Conservation (phyloP, 2,797 vertebrate genomes). For the Microctenopoma steveboyesi region DNA sequence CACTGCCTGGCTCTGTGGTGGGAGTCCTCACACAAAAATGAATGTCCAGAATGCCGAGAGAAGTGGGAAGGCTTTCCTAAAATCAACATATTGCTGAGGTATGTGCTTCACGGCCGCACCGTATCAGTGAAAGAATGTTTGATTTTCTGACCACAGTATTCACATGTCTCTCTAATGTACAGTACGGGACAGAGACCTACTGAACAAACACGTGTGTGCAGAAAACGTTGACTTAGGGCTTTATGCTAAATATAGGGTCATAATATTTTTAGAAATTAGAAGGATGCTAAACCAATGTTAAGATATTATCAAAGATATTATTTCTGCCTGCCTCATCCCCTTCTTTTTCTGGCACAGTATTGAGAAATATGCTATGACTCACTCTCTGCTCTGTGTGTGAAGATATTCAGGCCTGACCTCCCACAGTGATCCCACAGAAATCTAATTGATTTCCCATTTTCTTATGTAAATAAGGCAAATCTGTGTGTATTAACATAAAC, state of each 20-base stretch:
- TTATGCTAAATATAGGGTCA: no score
- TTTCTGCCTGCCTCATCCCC: no score
- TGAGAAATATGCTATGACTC: no score
- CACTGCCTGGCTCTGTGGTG: constrained; percentile 95
- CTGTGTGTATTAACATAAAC: background rate
- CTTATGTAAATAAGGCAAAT: background rate
- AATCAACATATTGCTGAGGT: constrained; percentile 96
- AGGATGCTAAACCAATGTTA: no score
- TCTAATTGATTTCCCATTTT: no score
- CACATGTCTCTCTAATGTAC: background rate
- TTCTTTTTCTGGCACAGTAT: no score
- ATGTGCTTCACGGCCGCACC: constrained; percentile 39
- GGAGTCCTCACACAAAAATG: constrained; percentile 89
- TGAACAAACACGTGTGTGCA: background rate
- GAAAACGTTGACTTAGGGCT: no score
- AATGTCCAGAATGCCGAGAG: constrained; percentile 94
- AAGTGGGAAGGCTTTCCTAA: constrained; percentile 95
- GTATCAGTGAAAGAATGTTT: constrained; percentile 31
- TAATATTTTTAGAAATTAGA: no score
- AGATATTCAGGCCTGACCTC: no score
- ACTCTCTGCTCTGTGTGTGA: no score
- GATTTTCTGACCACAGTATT: constrained; percentile 23
- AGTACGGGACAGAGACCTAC: constrained; percentile 13
- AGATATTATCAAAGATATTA: no score
- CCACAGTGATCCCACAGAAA: no score